A percentile compares a stretch with the other conserved stretches of the same genome.
Evolutionary conservation across 2,888 invertebrate genomes (phyloP).

Genomic region (Fragum sueziense): DNA sequence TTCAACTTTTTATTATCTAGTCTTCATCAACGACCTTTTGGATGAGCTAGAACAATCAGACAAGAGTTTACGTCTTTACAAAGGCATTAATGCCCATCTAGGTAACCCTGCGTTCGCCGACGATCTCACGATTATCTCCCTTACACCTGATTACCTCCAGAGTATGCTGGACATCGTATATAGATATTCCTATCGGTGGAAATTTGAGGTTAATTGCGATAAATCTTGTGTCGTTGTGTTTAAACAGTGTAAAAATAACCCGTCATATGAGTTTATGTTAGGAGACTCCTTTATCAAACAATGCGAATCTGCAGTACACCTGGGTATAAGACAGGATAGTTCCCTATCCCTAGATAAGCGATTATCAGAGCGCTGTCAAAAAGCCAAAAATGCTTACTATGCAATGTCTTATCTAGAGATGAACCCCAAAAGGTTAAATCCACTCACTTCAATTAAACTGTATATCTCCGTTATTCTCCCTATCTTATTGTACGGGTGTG

Average conservation of each 20-base stretch:
- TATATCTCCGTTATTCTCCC: background rate
- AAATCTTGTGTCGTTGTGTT: conserved; percentile 6
- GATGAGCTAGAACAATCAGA: conserved; percentile 7
- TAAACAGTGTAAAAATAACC: background rate
- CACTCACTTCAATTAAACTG: background rate
- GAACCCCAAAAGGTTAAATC: background rate
- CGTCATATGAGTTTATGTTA: background rate
- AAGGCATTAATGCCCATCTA: background rate
- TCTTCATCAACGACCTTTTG: background rate
- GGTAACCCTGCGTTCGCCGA: conserved; percentile 13
- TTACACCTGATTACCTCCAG: conserved; percentile 1
- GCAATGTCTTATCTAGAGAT: background rate
- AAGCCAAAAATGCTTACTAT: conserved; percentile 5
- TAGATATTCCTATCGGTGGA: background rate
- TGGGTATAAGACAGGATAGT: conserved; percentile 5
- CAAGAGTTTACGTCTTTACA: background rate
- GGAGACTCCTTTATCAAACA: background rate
- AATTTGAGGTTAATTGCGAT: background rate
- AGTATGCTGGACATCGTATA: background rate
- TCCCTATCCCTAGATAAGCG: background rate
- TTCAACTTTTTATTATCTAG: conserved; percentile 8
- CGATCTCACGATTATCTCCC: background rate
- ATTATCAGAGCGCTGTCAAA: conserved; percentile 3
- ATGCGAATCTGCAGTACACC: background rate
- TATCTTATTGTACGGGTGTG: background rate